Conservation (phyloP, 2,888 invertebrate species). For the Cephus sareptanus region DNA sequence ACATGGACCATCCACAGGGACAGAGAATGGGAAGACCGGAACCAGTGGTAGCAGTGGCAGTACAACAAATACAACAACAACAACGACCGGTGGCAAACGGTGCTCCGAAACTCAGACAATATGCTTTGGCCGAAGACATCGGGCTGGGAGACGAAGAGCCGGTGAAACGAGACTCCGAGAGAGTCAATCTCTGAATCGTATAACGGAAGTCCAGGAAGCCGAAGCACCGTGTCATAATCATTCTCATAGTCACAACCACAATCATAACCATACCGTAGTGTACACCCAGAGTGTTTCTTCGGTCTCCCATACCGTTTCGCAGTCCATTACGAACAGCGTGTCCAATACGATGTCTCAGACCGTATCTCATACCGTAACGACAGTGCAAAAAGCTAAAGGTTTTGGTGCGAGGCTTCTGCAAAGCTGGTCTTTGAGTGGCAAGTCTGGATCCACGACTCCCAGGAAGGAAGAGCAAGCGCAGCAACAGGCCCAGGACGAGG, state of each 20-base stretch:
- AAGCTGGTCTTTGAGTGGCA: constrained; percentile 58
- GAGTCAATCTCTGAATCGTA: constrained; percentile 86
- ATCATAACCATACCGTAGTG: constrained; percentile 16
- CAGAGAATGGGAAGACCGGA: constrained; percentile 33
- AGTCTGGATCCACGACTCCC: constrained; percentile 26
- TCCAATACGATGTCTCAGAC: neutral
- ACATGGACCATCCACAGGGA: constrained; percentile 40
- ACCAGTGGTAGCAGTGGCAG: constrained; percentile 41
- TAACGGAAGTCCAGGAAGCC: constrained; percentile 87
- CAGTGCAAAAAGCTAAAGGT: constrained; percentile 66
- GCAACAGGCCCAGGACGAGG: constrained; percentile 52
- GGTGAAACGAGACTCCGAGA: constrained; percentile 79
- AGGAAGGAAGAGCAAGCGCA: constrained; percentile 38
- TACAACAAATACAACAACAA: constrained; percentile 45
- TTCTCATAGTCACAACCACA: constrained; percentile 33
- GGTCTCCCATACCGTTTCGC: constrained; percentile 38
- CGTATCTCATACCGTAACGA: constrained; percentile 38
- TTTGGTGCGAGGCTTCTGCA: constrained; percentile 69
- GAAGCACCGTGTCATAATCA: constrained; percentile 57
- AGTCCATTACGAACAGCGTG: constrained; percentile 37
- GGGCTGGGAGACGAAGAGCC: constrained; percentile 70
- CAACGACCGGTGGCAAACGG: constrained; percentile 46
- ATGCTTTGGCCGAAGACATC: constrained; percentile 68
- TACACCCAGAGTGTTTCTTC: constrained; percentile 34
- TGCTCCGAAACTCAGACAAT: constrained; percentile 56